Conservation (phyloP, 2,888 invertebrate species). For the Pilophorus perplexus region DNA sequence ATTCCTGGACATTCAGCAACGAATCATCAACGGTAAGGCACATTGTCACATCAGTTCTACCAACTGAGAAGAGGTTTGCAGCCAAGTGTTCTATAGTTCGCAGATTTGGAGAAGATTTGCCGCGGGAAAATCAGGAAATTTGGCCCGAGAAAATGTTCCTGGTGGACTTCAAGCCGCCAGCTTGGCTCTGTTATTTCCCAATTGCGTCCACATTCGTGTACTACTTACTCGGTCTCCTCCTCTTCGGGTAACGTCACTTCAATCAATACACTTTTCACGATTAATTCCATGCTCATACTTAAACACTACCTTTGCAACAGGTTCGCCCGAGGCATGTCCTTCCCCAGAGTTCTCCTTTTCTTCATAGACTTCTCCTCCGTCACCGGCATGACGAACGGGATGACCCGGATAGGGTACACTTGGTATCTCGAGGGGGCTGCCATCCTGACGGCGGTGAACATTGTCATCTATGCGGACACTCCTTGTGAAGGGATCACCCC, state of each 20-base stretch:
- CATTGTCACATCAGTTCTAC: too few relatives aligned
- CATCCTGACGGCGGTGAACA: constrained; percentile 60
- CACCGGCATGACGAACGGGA: constrained; percentile 54
- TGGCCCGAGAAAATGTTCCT: constrained; percentile 52
- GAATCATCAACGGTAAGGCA: constrained; percentile 44
- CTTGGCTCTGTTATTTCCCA: constrained; percentile 46
- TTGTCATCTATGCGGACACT: constrained; percentile 61
- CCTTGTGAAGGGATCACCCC: constrained; percentile 59
- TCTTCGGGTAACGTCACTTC: too few relatives aligned
- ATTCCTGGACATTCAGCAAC: constrained; percentile 39
- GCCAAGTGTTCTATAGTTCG: constrained; percentile 39
- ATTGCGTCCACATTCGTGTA: constrained; percentile 55
- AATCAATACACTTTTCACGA: too few relatives aligned
- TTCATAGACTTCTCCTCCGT: constrained; percentile 60
- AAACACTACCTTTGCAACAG: too few relatives aligned
- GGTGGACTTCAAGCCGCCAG: constrained; percentile 50
- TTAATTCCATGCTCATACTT: too few relatives aligned
- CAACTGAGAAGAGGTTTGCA: too few relatives aligned
- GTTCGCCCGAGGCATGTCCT: constrained; percentile 52
- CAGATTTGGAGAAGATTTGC: constrained; percentile 42
- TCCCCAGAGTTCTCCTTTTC: constrained; percentile 61
- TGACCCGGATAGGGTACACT: constrained; percentile 63
- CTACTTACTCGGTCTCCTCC: constrained; percentile 60
- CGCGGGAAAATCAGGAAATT: constrained; percentile 27
- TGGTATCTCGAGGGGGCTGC: constrained; percentile 68